Evolutionary conservation across 2,113 vertebrate genomes (phyloP), one percentile per base, ranked within the genome.

Genomic region (Aptenodytes forsteri): DNA sequence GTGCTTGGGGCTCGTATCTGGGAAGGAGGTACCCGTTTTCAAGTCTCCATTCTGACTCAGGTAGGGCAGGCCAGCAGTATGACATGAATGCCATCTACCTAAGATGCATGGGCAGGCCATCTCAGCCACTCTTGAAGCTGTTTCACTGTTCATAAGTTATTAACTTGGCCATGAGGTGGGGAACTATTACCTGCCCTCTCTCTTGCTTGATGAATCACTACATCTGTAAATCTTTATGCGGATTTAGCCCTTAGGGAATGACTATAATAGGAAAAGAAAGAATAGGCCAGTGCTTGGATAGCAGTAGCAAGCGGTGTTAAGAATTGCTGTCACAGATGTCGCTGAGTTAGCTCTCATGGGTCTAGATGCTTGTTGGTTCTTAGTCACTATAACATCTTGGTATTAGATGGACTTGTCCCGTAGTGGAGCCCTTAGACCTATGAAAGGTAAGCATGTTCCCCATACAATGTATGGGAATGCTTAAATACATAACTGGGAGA

Each of bases 111-210:
- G 75, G 34, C 82, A 88, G 92, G 96, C 79, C 58, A 56, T 13
- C 61, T 85, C 78, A 64, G 78, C 34, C 44, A 42, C 30, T 83
- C 66, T 80, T 76, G 16, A 92, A 90, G 46, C 30, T 70, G 49
- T 95, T 93, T 89, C 83, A 83, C 30, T 49, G 30, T 42, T 89
- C 44, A 83, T 90, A 89, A 96, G 95, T 96, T 65, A 95, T 86
- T 96, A 86, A 92, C 86, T 80, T 83, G 38, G 6, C 58, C 3
- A 1, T 76, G 55, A 89, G 52, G 32, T 58, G 83, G 36, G 50
- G 47, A 83, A 59, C 12, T 87, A 50, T 78, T 89, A 82, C 50
- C 55, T 71, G 16, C 58, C 29, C 20, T 75, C 42, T 83, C 29
- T 73, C 42, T 86, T 67, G 17, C 16, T 59, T 87, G 42, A 40